phyloP scores from a whole-genome alignment of 2,888 invertebrate species.

The Yponomeuta cagnagella region DNA sequence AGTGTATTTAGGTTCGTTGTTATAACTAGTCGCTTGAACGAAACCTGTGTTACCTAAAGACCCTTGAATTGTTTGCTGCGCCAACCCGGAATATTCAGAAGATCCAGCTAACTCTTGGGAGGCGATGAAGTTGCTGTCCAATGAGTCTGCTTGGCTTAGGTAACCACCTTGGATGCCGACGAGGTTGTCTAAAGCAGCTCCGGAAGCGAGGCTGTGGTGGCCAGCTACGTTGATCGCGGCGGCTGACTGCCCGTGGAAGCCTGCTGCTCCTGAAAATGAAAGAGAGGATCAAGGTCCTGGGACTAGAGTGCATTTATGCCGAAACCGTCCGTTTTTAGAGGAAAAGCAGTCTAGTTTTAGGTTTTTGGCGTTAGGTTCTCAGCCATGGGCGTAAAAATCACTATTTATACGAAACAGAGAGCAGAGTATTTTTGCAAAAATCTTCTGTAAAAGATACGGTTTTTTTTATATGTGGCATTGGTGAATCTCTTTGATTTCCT shows the following conservation, averaged over 20 bases:
- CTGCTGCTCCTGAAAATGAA: slow-evolving; percentile 52
- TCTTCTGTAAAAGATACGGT: no score
- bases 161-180: slow-evolving; percentile 64
- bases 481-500: no score
- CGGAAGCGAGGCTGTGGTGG: slow-evolving; percentile 64
- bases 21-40: slow-evolving; percentile 50
- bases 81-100: slow-evolving; percentile 23
- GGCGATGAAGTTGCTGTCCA: slow-evolving; percentile 58
- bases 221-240: slow-evolving; percentile 66
- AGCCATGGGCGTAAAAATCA: no score
- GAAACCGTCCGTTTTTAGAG: no score
- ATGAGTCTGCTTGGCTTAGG: slow-evolving; percentile 44
- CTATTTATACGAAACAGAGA: no score
- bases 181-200: slow-evolving; percentile 58
- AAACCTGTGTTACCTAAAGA: slow-evolving; percentile 37
- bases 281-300: neutral
- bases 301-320: no score
- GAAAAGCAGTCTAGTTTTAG: no score
- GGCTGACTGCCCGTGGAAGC: slow-evolving; percentile 65
- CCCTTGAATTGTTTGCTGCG: slow-evolving; percentile 29
- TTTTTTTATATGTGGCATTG: no score
- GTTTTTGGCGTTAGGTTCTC: no score
- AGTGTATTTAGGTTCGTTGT: slow-evolving; percentile 45
- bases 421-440: no score
- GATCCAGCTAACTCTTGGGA: slow-evolving; percentile 43